Evolutionary conservation across 2,888 invertebrate species (phyloP).

Genomic region (Microplitis deprimator): DNA sequence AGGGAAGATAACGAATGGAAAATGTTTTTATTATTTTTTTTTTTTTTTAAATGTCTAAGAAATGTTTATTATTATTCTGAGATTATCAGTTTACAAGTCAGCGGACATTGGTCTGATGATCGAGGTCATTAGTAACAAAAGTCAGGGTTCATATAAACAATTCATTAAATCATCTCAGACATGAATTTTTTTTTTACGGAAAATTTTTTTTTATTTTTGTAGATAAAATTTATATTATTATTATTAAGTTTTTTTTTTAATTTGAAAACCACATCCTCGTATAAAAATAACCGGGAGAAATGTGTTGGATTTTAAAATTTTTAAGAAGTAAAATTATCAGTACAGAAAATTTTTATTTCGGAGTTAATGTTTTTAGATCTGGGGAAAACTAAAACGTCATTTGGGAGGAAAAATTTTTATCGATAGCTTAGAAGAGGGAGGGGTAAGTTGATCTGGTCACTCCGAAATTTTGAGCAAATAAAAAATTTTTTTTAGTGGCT

Average conservation of each 20-base stretch:
- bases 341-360: no score
- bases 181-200: neutral
- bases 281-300: neutral
- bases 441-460: no score
- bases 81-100: neutral
- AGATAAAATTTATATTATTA: no score
- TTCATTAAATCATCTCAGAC: slow-evolving; percentile 52
- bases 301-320: neutral
- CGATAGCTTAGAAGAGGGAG: no score
- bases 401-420: no score
- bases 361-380: no score
- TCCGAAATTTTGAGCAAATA: no score
- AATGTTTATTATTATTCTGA: neutral
- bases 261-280: slow-evolving; percentile 35
- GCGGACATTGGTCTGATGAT: slow-evolving; percentile 11
- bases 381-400: no score
- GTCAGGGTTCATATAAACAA: slow-evolving; percentile 58
- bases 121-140: slow-evolving; percentile 50
- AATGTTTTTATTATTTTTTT: neutral
- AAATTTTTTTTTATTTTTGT: neutral
- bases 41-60: neutral
- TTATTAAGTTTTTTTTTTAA: neutral
- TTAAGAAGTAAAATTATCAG: neutral
- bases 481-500: no score
- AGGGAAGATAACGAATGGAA: neutral